Base-by-base conservation (phyloP, 2,797 vertebrate species). In the Chaetophractus vellerosus region DNA sequence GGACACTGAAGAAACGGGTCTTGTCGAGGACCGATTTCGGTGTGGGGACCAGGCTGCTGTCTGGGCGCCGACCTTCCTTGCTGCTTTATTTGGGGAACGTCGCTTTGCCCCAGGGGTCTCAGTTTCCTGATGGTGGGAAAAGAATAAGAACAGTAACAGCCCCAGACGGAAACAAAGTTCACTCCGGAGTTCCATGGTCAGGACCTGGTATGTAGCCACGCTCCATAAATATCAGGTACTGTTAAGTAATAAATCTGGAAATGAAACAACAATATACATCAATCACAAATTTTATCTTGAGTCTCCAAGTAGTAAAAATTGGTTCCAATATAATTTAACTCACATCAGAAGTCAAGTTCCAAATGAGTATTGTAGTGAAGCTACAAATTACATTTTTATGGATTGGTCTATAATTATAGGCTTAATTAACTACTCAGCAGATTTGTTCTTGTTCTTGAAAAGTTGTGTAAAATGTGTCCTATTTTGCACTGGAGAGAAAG, bases 381-480 rank as follows among this genome's bases (percentile, higher is more conserved):
- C 91, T 96, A 85, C 88, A 94, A 79, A 96, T 97, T 96, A 96
- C 52, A 50, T 93, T 88, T 96, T 93, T 81, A 90, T 94, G 96
- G 90, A 88, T 88, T 61, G 95, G 78, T 6, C 81, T 91, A 0
- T 97, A 96, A 97, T 97, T 97, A 97, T 3, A 96, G 91, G 84
- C 90, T 96, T 94, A 85, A 97, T 96, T 97, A 92, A 96, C 88
- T 79, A 96, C 69, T 38, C 2, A 1, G 76, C 68, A 84, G 85
- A 95, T 92, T 81, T 38, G 91, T 89, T 88, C 88, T 81, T 38
- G 91, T 89, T 88, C 88, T 91, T 33, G 41, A 66, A 79, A 91
- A 96, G 93, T 76, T 88, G 45, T 38, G 14, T 50, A 11, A 82
- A 74, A 26, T 36, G 48, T 26, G 72, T n/a, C 68, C 93, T 38